Conservation (phyloP, 2,113 vertebrate species). For the Otolemur garnettii region DNA sequence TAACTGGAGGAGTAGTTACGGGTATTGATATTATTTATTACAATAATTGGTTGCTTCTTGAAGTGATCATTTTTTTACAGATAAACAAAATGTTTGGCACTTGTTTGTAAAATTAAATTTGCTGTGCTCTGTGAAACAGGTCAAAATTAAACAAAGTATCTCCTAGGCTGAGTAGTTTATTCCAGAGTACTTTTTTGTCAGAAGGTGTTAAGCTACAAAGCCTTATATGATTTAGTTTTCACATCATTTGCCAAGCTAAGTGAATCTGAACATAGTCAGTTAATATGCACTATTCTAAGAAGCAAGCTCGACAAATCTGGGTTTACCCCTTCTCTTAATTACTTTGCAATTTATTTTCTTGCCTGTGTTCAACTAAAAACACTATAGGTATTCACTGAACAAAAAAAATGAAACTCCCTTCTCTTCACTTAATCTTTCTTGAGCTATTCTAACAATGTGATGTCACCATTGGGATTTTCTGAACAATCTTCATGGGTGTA, state of each 20-base stretch:
- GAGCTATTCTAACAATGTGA: not conserved
- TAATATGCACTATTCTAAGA: constrained; percentile 55
- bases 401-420: not conserved
- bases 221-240: constrained; percentile 2
- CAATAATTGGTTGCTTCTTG: not conserved
- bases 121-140: not conserved
- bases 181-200: not conserved
- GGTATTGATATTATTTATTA: constrained; percentile 4
- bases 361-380: constrained; percentile 10
- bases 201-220: not conserved
- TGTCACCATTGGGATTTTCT: not conserved
- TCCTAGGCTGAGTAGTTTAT: not conserved
- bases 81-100: not conserved
- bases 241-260: constrained; percentile 48
- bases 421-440: constrained; percentile 47
- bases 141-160: constrained; percentile 10
- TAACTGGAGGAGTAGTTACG: not conserved
- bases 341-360: constrained; percentile 45
- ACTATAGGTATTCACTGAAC: not conserved
- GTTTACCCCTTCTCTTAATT: constrained; percentile 52
- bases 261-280: constrained; percentile 19
- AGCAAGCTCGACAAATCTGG: constrained; percentile 58
- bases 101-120: not conserved
- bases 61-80: not conserved
- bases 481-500: not conserved